Conservation (phyloP, 2,797 vertebrate species). For the Sebastes hubbsi region DNA sequence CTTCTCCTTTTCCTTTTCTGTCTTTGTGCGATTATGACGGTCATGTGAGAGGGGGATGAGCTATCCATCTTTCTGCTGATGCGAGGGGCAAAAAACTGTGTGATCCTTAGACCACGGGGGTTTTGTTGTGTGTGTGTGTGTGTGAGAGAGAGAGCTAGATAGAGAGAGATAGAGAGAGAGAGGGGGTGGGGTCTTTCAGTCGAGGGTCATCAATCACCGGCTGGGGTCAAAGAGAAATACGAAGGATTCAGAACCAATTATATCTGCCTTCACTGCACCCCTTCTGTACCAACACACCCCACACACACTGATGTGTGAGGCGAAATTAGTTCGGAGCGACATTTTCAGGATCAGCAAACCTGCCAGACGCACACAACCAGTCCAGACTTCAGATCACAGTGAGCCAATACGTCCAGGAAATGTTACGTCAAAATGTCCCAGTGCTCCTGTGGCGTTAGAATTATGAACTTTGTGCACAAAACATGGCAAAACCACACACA, state of each 20-base stretch:
- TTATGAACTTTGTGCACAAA: background rate
- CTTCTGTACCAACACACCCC: conserved; percentile 36
- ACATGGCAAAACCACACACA: background rate
- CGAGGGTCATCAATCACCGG: conserved; percentile 85
- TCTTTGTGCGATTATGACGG: conserved; percentile 58
- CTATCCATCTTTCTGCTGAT: conserved; percentile 76
- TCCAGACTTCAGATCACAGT: background rate
- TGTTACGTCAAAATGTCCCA: background rate
- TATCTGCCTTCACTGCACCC: conserved; percentile 65
- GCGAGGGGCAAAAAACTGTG: conserved; percentile 36
- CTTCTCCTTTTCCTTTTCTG: conserved; percentile 19
- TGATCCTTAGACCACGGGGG: conserved; percentile 54
- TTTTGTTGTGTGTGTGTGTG: conserved; percentile 38
- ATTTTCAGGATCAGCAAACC: conserved; percentile 36
- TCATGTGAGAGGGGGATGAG: conserved; percentile 36
- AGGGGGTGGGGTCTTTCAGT: conserved; percentile 75
- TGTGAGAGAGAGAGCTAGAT: background rate
- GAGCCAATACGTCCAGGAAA: background rate
- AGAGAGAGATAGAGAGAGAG: background rate
- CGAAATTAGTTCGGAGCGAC: background rate
- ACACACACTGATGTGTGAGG: background rate
- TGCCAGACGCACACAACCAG: background rate
- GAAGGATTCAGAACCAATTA: conserved; percentile 83
- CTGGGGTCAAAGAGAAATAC: conserved; percentile 80
- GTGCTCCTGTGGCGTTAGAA: background rate